These are phyloP conservation scores for Agraylea sexmaculata DNA, from an alignment of 1,140 invertebrate genomes.

Conservation along the genomic window DNA sequence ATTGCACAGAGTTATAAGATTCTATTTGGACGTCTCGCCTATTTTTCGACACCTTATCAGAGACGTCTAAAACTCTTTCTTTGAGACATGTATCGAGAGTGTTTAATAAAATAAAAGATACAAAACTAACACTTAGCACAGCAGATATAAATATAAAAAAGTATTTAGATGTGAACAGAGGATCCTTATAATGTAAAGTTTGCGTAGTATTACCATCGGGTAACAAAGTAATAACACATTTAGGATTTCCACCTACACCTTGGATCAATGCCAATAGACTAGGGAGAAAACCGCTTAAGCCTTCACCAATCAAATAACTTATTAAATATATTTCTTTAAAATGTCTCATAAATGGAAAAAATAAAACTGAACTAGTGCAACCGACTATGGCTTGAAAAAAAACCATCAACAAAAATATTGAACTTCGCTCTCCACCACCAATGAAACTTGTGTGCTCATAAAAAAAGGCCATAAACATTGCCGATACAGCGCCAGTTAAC, in stretches of 20 bases:
- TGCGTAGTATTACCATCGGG: conserved; percentile 22
- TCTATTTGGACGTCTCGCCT: too few relatives aligned
- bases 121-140: conserved; percentile 45
- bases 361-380: conserved; percentile 83
- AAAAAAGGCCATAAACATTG: conserved; percentile 58
- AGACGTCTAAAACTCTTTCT: too few relatives aligned
- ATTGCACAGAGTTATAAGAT: too few relatives aligned
- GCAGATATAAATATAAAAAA: conserved; percentile 61
- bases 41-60: too few relatives aligned
- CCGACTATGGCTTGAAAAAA: conserved; percentile 76
- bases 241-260: conserved; percentile 57
- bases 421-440: conserved; percentile 49
- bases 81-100: too few relatives aligned
- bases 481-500: conserved; percentile 47
- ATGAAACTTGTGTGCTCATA: conserved; percentile 54
- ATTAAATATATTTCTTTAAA: conserved; percentile 62
- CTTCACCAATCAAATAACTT: conserved; percentile 55
- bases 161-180: conserved; percentile 45
- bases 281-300: conserved; percentile 79
- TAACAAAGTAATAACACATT: too few relatives aligned
- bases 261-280: conserved; percentile 76
- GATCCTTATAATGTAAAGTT: conserved; percentile 32
- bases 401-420: conserved; percentile 59
- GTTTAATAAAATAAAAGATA: too few relatives aligned
- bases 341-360: conserved; percentile 79